These are phyloP conservation scores for Ridgeia piscesae DNA, from an alignment of 1,140 invertebrate genomes.

Conservation along the genomic window DNA sequence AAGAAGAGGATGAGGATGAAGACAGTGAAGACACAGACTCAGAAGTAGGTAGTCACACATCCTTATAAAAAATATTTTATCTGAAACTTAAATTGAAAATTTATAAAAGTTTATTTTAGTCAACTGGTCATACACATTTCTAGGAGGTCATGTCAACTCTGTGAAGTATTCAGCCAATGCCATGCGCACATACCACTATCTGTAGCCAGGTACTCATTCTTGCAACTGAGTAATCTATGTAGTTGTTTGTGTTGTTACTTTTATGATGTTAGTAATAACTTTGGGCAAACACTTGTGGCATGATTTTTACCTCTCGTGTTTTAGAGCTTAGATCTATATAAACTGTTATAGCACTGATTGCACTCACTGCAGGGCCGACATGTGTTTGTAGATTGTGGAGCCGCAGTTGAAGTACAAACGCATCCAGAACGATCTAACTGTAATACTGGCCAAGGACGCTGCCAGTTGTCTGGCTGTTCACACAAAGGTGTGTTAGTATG, in stretches of 20 bases:
- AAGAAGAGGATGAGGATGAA: slow-evolving; percentile 27
- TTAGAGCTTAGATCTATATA: background rate
- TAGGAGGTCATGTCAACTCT: no score
- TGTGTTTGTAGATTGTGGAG: slow-evolving; percentile 59
- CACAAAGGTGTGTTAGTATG: no score
- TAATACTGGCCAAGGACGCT: slow-evolving; percentile 84
- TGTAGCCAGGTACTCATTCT: no score
- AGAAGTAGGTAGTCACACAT: background rate
- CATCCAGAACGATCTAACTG: slow-evolving; percentile 81
- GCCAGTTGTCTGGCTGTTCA: slow-evolving; percentile 90
- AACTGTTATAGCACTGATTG: background rate
- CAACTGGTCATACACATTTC: no score
- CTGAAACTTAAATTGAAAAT: no score
- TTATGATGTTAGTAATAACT: background rate
- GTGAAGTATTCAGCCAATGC: no score
- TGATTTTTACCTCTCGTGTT: background rate
- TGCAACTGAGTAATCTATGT: no score
- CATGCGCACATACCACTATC: no score
- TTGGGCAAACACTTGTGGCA: background rate
- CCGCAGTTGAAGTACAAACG: slow-evolving; percentile 90
- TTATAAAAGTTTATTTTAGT: no score
- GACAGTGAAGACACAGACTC: slow-evolving; percentile 28
- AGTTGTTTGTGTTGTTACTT: background rate
- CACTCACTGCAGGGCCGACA: background rate
- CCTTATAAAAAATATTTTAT: no score